These are phyloP conservation scores for Acanthis flammea DNA, from an alignment of 2,797 vertebrate species.

Conservation along the genomic window DNA sequence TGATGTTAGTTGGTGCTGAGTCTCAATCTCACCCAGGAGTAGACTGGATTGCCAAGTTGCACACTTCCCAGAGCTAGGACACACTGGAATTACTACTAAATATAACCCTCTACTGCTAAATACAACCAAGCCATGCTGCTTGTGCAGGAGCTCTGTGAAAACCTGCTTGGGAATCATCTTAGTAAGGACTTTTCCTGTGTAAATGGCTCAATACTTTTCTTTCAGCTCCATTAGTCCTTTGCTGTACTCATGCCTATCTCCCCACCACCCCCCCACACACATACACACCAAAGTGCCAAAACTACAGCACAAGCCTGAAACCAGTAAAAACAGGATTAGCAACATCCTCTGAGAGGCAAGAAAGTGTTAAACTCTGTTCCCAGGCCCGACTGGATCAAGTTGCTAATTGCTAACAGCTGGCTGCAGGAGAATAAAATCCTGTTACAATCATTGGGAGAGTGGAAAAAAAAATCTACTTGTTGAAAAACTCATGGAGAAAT, in stretches of 20 bases:
- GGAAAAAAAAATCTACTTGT: background rate
- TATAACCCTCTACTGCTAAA: background rate
- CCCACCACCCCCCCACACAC: background rate
- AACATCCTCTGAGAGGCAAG: conserved; percentile 34
- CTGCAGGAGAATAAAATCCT: conserved; percentile 46
- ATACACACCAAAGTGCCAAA: background rate
- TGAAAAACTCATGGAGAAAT: conserved; percentile 9
- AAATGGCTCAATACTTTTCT: background rate
- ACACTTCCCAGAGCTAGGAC: background rate
- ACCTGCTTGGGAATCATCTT: background rate
- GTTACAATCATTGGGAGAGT: conserved; percentile 7
- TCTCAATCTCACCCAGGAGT: background rate
- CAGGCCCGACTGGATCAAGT: conserved; percentile 40
- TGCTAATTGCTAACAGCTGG: conserved; percentile 74
- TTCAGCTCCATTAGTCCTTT: background rate
- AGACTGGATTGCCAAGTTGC: background rate
- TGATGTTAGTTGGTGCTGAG: background rate
- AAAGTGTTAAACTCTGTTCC: conserved; percentile 65
- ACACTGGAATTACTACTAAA: background rate
- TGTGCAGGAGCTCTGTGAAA: background rate
- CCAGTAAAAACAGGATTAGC: conserved; percentile 45
- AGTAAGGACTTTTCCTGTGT: background rate
- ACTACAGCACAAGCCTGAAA: background rate
- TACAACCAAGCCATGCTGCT: no score
- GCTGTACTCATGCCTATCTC: background rate